Base-by-base conservation (phyloP, 2,113 vertebrate genomes). In the Microcebus jonahi region DNA sequence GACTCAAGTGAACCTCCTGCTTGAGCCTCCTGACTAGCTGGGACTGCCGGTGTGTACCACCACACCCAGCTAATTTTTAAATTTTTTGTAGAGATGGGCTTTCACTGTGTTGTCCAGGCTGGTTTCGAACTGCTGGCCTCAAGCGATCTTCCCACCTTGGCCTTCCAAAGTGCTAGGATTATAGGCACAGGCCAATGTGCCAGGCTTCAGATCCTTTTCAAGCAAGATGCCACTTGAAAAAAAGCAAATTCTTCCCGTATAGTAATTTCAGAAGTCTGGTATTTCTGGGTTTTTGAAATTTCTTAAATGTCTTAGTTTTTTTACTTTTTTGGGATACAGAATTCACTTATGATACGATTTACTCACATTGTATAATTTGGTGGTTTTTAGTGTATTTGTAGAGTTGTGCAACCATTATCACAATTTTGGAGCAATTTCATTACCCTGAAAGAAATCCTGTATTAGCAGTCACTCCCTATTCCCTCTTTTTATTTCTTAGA, bases 231-330 rank as follows among this genome's bases (percentile, higher is more conserved):
- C n/a, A 85, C 2, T 86, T 96, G 34, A 83, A 91, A 86, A 76
- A 68, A 86, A 88, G 31, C 42, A 88, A 79, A 53, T 14, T 88
- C 31, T 90, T 13, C n/a, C 18, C 18, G 42, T 75, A 34, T 91
- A 82, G 50, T 76, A 59, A 94, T 84, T 79, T 84, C 11, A 61
- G 53, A 92, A 92, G 25, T 48, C n/a, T 67, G 39, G 57, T 94
- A 71, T 25, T 61, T 75, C 27, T 90, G 75, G 53, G 53, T 55
- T 55, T 55, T 55, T 70, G 12, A 70, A 70, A 70, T 55, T 55
- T 55, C 53, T 55, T 55, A 53, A 53, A 53, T 53, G 14, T 53
- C 15, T 53, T 15, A 53, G 15, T 53, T 53, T 13, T 53, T 53
- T 53, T 14, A 53, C 4, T 53, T 53, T 13, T 55, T 55, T 55